Percentiles rank a stretch among this genome's conserved stretches.
Conservation (phyloP, 2,888 invertebrate genomes). For the Yponomeuta evonymella region DNA sequence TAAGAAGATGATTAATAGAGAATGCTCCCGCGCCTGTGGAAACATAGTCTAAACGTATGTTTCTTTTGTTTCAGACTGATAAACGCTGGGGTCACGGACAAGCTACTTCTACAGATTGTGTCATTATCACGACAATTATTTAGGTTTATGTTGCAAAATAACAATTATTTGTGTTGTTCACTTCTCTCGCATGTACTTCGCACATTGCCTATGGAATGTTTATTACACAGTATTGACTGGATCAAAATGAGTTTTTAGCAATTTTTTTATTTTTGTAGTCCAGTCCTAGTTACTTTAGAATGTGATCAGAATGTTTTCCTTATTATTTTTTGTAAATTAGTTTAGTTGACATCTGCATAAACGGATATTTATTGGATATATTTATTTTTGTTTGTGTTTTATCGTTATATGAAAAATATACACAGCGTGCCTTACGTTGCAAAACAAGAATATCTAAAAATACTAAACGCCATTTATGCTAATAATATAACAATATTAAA, state of each 20-base stretch:
- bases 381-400: not conserved
- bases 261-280: not conserved
- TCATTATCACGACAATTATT: not conserved
- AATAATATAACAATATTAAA: too few species aligned
- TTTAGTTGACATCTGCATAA: constrained; percentile 44
- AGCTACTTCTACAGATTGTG: not conserved
- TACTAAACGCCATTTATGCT: too few species aligned
- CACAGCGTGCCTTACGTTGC: too few species aligned
- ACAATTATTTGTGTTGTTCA: not conserved
- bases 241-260: not conserved
- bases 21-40: not conserved
- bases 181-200: not conserved
- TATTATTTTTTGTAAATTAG: constrained; percentile 17
- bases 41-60: not conserved
- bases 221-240: constrained; percentile 1
- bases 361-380: constrained; percentile 29
- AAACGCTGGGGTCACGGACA: not conserved
- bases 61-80: not conserved
- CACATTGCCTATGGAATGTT: not conserved
- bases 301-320: constrained; percentile 8
- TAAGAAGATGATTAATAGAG: too few species aligned
- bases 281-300: not conserved
- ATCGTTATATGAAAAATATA: not conserved
- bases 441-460: too few species aligned
- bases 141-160: not conserved